Conservation (phyloP, 1,140 invertebrate species). For the Tetramorium alpestre region DNA sequence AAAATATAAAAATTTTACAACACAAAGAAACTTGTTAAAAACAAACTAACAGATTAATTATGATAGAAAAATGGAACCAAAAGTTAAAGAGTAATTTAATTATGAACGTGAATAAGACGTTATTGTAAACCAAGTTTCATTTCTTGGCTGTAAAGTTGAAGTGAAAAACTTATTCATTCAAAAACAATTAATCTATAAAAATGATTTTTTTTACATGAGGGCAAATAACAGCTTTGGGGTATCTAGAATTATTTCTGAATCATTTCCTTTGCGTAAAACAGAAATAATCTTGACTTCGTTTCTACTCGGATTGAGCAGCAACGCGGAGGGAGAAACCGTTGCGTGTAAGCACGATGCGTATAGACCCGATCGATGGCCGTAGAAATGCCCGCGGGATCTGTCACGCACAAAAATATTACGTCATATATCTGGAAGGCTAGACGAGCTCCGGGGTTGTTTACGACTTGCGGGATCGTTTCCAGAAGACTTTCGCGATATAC, state of each 20-base stretch:
- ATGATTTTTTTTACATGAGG: not conserved
- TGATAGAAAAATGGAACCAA: too few relatives aligned
- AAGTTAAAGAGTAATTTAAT: too few relatives aligned
- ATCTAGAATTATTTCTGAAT: not conserved
- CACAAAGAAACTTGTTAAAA: not conserved
- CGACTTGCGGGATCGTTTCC: conserved; percentile 78
- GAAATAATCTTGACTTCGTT: conserved; percentile 29
- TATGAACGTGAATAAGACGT: too few relatives aligned
- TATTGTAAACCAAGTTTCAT: too few relatives aligned
- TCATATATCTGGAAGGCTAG: conserved; percentile 77
- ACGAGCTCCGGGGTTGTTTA: conserved; percentile 77
- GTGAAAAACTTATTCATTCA: too few relatives aligned
- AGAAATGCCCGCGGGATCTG: conserved; percentile 76
- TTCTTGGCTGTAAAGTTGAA: too few relatives aligned
- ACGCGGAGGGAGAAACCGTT: conserved; percentile 46
- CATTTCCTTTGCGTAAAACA: conserved; percentile 7
- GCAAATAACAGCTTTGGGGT: not conserved
- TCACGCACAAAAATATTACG: conserved; percentile 79
- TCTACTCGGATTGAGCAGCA: conserved; percentile 24
- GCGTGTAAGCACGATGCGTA: conserved; percentile 74
- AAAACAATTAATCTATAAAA: not conserved
- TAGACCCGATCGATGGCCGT: conserved; percentile 69
- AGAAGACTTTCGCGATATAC: conserved; percentile 76
- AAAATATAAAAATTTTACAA: not conserved
- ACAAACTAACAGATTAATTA: not conserved